phyloP scores from a whole-genome alignment of 2,797 vertebrate species.

The Pempheris klunzingeri region DNA sequence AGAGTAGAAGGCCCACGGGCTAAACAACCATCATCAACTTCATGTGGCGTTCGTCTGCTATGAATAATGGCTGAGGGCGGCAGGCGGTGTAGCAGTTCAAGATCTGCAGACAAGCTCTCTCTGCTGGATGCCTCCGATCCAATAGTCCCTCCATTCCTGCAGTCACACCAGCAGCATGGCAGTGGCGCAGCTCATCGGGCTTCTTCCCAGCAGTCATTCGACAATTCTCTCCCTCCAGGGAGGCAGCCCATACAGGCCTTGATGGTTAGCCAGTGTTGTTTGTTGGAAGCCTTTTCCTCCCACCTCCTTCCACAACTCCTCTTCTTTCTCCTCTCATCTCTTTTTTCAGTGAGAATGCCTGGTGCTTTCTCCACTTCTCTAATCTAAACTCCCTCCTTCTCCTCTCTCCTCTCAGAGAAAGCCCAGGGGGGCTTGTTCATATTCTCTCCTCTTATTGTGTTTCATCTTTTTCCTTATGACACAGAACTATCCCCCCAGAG shows the following conservation, averaged over 20 bases:
- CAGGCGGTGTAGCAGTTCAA: constrained; percentile 67
- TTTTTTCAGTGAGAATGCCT: constrained; percentile 57
- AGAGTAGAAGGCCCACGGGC: constrained; percentile 70
- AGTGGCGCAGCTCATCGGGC: constrained; percentile 66
- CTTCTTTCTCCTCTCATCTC: constrained; percentile 58
- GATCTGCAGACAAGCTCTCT: constrained; percentile 73
- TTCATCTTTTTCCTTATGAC: constrained; percentile 81
- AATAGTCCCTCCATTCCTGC: constrained; percentile 61
- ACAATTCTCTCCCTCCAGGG: constrained; percentile 69
- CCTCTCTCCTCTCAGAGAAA: constrained; percentile 63
- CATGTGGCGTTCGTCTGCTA: constrained; percentile 69
- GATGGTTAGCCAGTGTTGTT: constrained; percentile 72
- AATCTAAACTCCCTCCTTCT: constrained; percentile 75
- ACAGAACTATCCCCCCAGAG: constrained; percentile 78
- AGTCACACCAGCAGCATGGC: constrained; percentile 67
- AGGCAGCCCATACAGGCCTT: constrained; percentile 63
- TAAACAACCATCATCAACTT: constrained; percentile 80
- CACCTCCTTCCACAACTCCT: constrained; percentile 56
- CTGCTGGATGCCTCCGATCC: constrained; percentile 69
- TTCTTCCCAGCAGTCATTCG: constrained; percentile 71
- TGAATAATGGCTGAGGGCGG: constrained; percentile 76
- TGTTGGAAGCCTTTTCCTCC: constrained; percentile 60
- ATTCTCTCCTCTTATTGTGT: constrained; percentile 82
- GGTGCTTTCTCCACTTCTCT: constrained; percentile 73
- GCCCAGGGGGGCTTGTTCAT: constrained; percentile 80